phyloP scores from a whole-genome alignment of 35 echinoderm and acorn worm species.

The Patiria miniata region DNA sequence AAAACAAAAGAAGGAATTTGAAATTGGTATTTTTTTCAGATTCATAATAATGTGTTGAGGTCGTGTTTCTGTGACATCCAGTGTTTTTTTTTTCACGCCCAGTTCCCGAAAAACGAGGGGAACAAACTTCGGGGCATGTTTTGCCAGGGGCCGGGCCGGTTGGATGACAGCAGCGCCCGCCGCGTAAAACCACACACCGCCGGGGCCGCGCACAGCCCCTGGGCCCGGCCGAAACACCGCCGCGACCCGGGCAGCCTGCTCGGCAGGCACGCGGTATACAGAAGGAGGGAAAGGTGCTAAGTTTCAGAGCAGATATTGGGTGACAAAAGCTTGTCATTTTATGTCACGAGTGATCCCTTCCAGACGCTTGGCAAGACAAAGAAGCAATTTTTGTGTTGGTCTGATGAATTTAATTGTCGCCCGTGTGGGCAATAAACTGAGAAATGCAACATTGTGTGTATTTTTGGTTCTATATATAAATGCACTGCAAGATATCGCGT shows the following conservation, averaged over 20 bases:
- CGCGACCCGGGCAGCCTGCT: background rate
- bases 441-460: no score
- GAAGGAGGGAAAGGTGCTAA: background rate
- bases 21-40: no score
- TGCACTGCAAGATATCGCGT: no score
- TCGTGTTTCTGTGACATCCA: background rate
- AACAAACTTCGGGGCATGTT: background rate
- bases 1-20: no score
- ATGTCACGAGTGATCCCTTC: background rate
- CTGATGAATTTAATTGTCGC: no score
- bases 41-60: background rate
- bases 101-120: background rate
- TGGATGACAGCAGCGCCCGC: background rate
- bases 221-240: background rate
- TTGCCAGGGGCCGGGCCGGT: background rate
- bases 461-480: no score
- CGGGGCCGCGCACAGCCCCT: background rate
- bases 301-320: conserved; percentile 11
- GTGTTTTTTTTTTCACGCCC: no score
- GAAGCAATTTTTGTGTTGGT: background rate
- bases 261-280: no score
- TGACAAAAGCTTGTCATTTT: conserved; percentile 21
- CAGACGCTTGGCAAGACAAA: background rate
- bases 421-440: no score
- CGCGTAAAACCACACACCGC: background rate